Evolutionary conservation across 2,888 invertebrate genomes (phyloP).

Genomic region (Tachina fera): DNA sequence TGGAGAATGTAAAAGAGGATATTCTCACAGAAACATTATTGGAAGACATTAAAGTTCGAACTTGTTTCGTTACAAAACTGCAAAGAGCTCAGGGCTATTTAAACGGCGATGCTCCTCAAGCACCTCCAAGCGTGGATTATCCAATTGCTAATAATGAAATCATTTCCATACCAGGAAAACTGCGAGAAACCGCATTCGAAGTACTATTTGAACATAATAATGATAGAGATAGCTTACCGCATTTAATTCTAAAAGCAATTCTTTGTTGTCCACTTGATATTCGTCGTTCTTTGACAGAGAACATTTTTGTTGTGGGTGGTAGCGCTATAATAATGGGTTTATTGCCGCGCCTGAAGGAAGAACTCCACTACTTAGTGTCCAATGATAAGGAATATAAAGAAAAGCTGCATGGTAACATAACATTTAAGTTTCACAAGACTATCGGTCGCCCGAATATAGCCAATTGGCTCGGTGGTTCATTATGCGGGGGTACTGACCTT

Average conservation of each 20-base stretch:
- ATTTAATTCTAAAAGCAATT: conserved; percentile 93
- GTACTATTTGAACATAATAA: conserved; percentile 92
- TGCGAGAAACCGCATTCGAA: conserved; percentile 93
- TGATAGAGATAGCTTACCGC: conserved; percentile 91
- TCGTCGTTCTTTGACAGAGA: conserved; percentile 89
- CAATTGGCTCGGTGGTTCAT: conserved; percentile 94
- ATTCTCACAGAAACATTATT: conserved; percentile 85
- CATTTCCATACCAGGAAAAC: conserved; percentile 86
- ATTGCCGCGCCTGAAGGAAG: conserved; percentile 89
- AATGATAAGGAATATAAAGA: conserved; percentile 85
- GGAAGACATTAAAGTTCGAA: conserved; percentile 92
- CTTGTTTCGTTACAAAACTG: conserved; percentile 93
- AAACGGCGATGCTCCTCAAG: conserved; percentile 80
- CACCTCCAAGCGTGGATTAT: conserved; percentile 87
- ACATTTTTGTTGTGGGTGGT: conserved; percentile 94
- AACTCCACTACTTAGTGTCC: conserved; percentile 88
- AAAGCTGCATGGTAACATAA: conserved; percentile 83
- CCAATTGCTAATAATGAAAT: conserved; percentile 86
- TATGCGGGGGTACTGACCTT: conserved; percentile 90
- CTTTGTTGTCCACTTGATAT: conserved; percentile 92
- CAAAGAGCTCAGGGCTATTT: conserved; percentile 86
- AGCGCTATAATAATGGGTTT: conserved; percentile 93
- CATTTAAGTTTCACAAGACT: conserved; percentile 91
- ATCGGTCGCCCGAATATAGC: conserved; percentile 92
- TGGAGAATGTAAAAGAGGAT: conserved; percentile 81